These are phyloP conservation scores for Saimiri boliviensis DNA, from an alignment of 2,113 vertebrate species.

Conservation along the genomic window DNA sequence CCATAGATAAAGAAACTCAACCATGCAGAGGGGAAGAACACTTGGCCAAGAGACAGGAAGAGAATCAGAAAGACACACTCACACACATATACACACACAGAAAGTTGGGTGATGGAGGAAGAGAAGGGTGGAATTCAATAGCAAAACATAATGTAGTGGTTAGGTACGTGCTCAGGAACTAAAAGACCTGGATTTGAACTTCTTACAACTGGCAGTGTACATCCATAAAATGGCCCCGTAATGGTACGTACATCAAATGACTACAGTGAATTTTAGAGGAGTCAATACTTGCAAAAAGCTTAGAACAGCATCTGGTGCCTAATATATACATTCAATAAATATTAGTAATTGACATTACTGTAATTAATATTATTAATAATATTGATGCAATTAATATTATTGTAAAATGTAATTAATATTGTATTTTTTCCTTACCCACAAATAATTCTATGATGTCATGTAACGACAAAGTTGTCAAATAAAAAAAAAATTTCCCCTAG, in stretches of 20 bases:
- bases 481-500: neutral
- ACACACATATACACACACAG: neutral
- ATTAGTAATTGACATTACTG: neutral
- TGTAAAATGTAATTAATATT: neutral
- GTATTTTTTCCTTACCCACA: neutral
- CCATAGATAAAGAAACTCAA: neutral
- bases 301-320: neutral
- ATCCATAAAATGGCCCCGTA: neutral
- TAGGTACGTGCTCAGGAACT: neutral
- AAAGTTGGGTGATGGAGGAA: neutral
- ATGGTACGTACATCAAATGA: neutral
- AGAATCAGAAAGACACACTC: neutral
- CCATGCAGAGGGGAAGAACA: neutral
- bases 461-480: neutral
- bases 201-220: neutral
- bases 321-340: neutral
- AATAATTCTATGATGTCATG: neutral
- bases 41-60: neutral
- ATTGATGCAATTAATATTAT: no score
- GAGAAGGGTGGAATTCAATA: neutral
- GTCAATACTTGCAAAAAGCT: neutral
- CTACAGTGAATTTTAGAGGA: neutral
- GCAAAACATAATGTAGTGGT: neutral
- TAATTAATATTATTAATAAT: no score
- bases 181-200: neutral